Conservation (phyloP, 1,140 invertebrate species). For the Zaprionus inermis region DNA sequence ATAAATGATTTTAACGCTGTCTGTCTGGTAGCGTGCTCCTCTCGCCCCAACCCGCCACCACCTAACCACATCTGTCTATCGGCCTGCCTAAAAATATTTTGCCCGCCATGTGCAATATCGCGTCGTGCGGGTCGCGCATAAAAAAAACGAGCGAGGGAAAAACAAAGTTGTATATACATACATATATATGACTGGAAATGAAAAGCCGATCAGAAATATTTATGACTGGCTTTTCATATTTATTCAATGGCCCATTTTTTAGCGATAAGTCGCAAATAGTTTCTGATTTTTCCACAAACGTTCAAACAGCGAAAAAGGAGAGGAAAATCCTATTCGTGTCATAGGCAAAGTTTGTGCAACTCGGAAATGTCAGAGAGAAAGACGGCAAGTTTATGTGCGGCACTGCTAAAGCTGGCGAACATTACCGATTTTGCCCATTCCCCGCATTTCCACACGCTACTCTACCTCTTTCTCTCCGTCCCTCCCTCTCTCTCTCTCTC, state of each 20-base stretch:
- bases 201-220: conserved; percentile 68
- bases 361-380: conserved; percentile 30
- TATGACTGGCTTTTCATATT: conserved; percentile 79
- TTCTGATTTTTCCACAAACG: conserved; percentile 37
- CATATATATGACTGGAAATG: conserved; percentile 35
- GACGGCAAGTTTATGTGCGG: conserved; percentile 21
- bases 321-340: not conserved
- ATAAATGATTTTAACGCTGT: conserved; percentile 69
- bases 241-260: conserved; percentile 80
- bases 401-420: conserved; percentile 17
- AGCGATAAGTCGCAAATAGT: conserved; percentile 78
- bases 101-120: conserved; percentile 63
- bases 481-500: not conserved
- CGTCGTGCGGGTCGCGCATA: not conserved
- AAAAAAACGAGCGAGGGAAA: conserved; percentile 40
- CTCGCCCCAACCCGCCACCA: not conserved
- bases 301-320: not conserved
- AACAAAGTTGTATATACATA: conserved; percentile 23
- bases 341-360: conserved; percentile 24
- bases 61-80: not conserved
- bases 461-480: not conserved
- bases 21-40: not conserved
- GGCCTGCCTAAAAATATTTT: conserved; percentile 62
- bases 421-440: conserved; percentile 26
- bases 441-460: no score